phyloP scores from a whole-genome alignment of 2,797 vertebrate species.

The Australoheros facetus region DNA sequence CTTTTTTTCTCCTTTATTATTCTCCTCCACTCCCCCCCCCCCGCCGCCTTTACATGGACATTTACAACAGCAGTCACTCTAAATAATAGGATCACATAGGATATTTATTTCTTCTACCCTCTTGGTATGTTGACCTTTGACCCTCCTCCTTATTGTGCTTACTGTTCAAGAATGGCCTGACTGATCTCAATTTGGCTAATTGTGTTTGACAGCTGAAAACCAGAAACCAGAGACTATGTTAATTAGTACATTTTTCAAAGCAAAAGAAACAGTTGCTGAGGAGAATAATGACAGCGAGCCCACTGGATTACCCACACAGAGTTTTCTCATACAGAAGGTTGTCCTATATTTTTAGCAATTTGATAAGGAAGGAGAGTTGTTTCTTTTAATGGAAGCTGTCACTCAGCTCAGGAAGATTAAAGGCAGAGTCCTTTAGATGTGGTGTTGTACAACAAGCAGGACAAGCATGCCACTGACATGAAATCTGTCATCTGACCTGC shows the following conservation, averaged over 20 bases:
- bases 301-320: neutral
- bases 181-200: neutral
- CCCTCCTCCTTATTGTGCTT: neutral
- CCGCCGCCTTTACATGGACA: neutral
- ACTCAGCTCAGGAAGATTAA: conserved; percentile 20
- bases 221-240: neutral
- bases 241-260: neutral
- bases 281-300: neutral
- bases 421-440: conserved; percentile 7
- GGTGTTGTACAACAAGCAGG: conserved; percentile 21
- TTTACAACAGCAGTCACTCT: neutral
- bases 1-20: neutral
- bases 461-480: conserved; percentile 22
- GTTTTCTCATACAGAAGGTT: neutral
- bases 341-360: neutral
- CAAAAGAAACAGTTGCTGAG: neutral
- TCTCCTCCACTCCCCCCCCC: neutral
- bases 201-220: conserved; percentile 1
- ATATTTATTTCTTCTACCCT: neutral
- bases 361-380: neutral
- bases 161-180: neutral
- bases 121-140: neutral
- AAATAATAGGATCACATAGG: neutral
- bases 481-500: conserved; percentile 18
- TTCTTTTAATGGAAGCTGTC: neutral